Evolutionary conservation across 2,113 vertebrate genomes (phyloP), one percentile per base, ranked within the genome.

Genomic region (Microcebus tavaratra): DNA sequence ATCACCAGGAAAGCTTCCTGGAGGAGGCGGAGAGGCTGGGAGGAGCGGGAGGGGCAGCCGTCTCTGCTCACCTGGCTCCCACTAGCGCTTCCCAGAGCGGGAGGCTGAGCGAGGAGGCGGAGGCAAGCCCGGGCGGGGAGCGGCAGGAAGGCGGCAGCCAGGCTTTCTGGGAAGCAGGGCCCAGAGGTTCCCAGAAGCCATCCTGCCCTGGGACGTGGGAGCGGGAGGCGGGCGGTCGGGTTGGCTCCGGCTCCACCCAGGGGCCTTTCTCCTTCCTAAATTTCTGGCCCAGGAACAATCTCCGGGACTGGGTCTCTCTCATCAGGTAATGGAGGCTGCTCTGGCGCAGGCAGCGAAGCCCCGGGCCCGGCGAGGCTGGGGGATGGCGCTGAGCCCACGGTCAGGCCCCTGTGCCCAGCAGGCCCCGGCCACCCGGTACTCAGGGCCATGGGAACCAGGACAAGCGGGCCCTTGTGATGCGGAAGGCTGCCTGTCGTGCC

Each of bases 391-490:
- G 72, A 78, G 72, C 65, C 89, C 88, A 94, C 59, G 83, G 83
- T 25, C 39, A 86, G 83, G 87, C 70, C 27, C 90, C 92, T 31
- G 85, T 94, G 94, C 61, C 93, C 42, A 39, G 79, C 36, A 4
- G 86, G 45, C 73, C 70, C 91, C 53, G 89, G 93, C 50, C 57
- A 48, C 63, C 83, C 12, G 10, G 72, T 27, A 55, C 59, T 89
- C 29, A 8, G 23, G 86, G 82, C 90, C 45, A 23, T 65, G 61
- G 72, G 23, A 85, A 81, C 36, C 17, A 27, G 78, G 95, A 98
- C 97, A 98, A 98, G 95, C 0, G 9, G 93, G 95, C 67, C 90
- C 89, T 98, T 98, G 97, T 98, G 93, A 68, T 61, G 53, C 5
- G 14, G 87, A 57, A 93, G 94, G 76, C 91, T 25, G 86, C 36